A percentile compares a stretch with the other conserved stretches of the same genome.
phyloP scores from a whole-genome alignment of 2,797 vertebrate species.

The Acipenser oxyrinchus region DNA sequence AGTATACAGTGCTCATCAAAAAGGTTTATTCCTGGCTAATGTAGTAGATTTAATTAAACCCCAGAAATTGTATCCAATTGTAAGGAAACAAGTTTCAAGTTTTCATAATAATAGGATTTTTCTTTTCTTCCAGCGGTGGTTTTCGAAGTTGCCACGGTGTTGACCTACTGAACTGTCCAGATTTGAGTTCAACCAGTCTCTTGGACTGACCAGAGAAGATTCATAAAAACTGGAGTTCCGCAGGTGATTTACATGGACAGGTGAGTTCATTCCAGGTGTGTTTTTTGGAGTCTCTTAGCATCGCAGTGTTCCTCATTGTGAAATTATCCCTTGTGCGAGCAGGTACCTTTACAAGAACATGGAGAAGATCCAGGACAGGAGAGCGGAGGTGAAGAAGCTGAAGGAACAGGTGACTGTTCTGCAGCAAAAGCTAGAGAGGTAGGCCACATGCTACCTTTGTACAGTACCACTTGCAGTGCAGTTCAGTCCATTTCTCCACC shows the following conservation, averaged over 20 bases:
- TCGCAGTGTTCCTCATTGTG: background rate
- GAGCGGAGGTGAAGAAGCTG: constrained; percentile 72
- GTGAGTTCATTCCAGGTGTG: constrained; percentile 50
- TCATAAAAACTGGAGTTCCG: constrained; percentile 93
- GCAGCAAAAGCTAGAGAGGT: constrained; percentile 87
- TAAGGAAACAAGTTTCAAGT: no score
- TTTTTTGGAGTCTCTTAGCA: background rate
- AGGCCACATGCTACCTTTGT: constrained; percentile 2
- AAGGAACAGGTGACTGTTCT: constrained; percentile 72
- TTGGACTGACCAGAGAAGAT: constrained; percentile 96
- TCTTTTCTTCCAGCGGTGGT: constrained; percentile 74
- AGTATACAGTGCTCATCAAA: no score
- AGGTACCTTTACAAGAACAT: constrained; percentile 90
- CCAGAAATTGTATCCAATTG: no score
- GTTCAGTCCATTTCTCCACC: background rate
- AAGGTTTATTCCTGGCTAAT: background rate
- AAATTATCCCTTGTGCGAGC: constrained; percentile 8
- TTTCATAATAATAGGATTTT: background rate
- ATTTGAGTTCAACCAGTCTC: constrained; percentile 93
- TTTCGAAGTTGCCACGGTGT: constrained; percentile 85
- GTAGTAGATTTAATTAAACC: background rate
- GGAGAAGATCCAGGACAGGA: constrained; percentile 71
- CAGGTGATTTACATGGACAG: constrained; percentile 94
- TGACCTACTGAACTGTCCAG: constrained; percentile 96
- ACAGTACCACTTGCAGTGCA: background rate